phyloP scores from a whole-genome alignment of 2,888 invertebrate genomes.

The Ypsolopha sequella region DNA sequence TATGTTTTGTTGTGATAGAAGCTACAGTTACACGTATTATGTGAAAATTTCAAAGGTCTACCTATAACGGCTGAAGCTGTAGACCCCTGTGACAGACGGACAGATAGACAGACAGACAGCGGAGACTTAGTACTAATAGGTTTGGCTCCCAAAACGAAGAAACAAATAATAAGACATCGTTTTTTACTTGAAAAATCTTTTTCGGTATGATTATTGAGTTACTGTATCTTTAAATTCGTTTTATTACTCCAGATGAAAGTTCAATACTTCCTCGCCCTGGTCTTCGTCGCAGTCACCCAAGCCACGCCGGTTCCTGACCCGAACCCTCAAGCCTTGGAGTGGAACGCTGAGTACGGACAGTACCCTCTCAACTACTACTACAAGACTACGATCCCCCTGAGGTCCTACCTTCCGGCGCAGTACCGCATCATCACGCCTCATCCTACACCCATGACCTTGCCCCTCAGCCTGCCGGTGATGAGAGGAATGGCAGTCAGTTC shows the following conservation, averaged over 20 bases:
- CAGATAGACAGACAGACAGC: too few species aligned
- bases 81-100: too few species aligned
- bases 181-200: too few species aligned
- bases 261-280: conserved; percentile 12
- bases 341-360: conserved; percentile 18
- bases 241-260: conserved; percentile 21
- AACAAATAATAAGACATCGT: too few species aligned
- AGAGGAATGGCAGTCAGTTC: conserved; percentile 4
- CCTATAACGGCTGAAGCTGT: too few species aligned
- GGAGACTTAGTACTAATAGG: too few species aligned
- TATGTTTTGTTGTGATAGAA: too few species aligned
- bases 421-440: not conserved
- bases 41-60: too few species aligned
- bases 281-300: conserved; percentile 8
- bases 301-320: conserved; percentile 9
- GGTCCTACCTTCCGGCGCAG: not conserved
- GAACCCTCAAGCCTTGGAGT: conserved; percentile 10
- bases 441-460: not conserved
- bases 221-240: too few species aligned
- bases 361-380: conserved; percentile 11
- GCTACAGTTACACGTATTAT: too few species aligned
- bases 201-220: too few species aligned
- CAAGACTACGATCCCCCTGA: conserved; percentile 6
- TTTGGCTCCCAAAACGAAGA: too few species aligned
- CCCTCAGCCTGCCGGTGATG: conserved; percentile 5